Conservation (phyloP, 2,113 vertebrate species). For the Craseonycteris thonglongyai region DNA sequence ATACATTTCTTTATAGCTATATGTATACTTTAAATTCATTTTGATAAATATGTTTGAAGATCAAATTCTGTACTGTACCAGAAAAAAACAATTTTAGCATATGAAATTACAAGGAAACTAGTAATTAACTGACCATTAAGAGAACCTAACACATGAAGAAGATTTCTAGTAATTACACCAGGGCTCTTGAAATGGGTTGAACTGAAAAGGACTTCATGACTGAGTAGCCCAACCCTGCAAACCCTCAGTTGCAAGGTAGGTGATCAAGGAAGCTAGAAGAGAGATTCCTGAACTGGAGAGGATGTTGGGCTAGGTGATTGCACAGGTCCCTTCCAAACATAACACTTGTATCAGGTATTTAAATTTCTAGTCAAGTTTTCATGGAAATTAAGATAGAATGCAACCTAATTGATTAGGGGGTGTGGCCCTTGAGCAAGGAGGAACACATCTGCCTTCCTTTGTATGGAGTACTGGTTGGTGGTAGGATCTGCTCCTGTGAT, state of each 20-base stretch:
- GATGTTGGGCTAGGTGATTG: neutral
- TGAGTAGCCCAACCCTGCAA: neutral
- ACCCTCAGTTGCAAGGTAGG: neutral
- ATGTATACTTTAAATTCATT: neutral
- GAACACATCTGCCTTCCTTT: neutral
- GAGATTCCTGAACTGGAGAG: neutral
- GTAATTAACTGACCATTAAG: neutral
- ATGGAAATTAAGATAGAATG: neutral
- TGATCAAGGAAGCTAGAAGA: neutral
- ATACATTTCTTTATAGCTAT: neutral
- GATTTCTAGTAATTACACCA: neutral
- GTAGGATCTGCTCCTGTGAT: neutral
- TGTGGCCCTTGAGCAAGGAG: neutral
- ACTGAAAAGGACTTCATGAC: neutral
- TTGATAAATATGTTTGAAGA: neutral
- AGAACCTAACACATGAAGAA: neutral
- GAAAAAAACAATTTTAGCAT: neutral
- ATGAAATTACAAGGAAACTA: neutral
- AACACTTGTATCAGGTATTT: neutral
- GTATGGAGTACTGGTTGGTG: neutral
- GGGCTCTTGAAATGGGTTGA: neutral
- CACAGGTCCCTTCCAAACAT: neutral
- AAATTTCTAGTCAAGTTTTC: neutral
- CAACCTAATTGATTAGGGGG: neutral
- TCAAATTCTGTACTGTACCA: neutral